Percentiles rank a stretch among this genome's conserved stretches.
These are phyloP conservation scores for Pristionchus japonicus DNA, from an alignment of 2,888 invertebrate species.

Conservation along the genomic window DNA sequence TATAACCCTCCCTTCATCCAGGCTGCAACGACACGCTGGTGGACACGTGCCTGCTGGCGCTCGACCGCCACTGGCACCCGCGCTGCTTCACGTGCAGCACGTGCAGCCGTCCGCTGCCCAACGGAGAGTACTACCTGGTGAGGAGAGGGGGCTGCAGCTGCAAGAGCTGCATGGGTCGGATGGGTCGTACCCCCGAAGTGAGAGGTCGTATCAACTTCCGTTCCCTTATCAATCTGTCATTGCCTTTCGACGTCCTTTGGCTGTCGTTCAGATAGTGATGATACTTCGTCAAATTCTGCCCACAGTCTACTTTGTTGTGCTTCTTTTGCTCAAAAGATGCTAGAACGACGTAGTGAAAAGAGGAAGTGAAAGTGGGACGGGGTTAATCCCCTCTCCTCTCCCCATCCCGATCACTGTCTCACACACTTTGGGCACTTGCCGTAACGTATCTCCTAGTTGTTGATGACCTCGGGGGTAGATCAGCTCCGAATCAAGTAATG, in stretches of 20 bases:
- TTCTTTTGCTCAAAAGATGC: slow-evolving; percentile 10
- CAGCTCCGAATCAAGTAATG: background rate
- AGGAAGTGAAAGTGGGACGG: background rate
- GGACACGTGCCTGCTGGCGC: slow-evolving; percentile 71
- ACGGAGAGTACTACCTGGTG: slow-evolving; percentile 71
- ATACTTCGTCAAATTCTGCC: too few relatives aligned
- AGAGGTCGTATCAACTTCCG: too few relatives aligned
- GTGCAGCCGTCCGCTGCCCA: slow-evolving; percentile 69
- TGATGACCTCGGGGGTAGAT: background rate
- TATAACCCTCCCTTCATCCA: slow-evolving; percentile 7
- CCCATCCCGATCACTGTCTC: background rate
- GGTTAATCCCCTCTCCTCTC: background rate
- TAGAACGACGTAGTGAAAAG: too few relatives aligned
- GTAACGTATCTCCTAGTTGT: background rate
- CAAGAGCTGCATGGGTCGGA: slow-evolving; percentile 21
- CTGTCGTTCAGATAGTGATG: too few relatives aligned
- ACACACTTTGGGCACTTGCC: background rate
- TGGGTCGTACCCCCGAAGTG: background rate
- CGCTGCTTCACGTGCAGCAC: slow-evolving; percentile 70
- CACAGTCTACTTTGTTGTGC: background rate
- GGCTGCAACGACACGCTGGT: slow-evolving; percentile 71
- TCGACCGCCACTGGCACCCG: slow-evolving; percentile 74
- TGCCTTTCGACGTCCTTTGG: too few relatives aligned
- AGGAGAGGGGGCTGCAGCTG: too few relatives aligned
- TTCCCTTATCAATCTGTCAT: too few relatives aligned